phyloP scores from a whole-genome alignment of 2,113 vertebrate species.

The Rhadina sibilatrix region DNA sequence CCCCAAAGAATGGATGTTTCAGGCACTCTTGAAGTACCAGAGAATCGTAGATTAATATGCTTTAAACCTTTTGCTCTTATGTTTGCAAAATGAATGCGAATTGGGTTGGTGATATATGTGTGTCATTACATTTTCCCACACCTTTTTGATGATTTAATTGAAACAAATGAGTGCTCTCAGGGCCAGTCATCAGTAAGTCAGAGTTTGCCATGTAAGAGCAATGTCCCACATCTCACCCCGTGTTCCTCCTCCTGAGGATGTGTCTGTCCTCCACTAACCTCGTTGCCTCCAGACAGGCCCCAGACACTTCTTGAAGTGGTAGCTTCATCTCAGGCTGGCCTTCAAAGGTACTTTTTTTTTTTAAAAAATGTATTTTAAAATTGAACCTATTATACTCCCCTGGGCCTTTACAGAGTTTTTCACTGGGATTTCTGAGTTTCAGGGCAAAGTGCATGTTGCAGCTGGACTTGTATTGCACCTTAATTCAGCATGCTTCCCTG shows the following conservation, averaged over 20 bases:
- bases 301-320: not conserved
- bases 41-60: not conserved
- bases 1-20: not conserved
- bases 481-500: not conserved
- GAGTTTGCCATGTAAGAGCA: accelerated
- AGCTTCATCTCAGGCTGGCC: not conserved
- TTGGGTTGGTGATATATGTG: not conserved
- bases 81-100: not conserved
- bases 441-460: accelerated
- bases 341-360: not conserved
- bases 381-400: not conserved
- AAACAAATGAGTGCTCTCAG: not conserved
- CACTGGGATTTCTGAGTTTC: not conserved
- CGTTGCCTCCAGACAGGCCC: not conserved
- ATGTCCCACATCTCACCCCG: not conserved
- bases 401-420: not conserved
- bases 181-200: not conserved
- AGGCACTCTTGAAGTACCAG: not conserved
- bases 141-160: not conserved
- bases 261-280: not conserved
- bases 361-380: not conserved
- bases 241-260: not conserved
- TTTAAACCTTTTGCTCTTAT: not conserved
- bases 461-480: not conserved
- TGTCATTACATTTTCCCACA: not conserved